Base-by-base conservation (phyloP, 2,888 invertebrate genomes). In the Philhelius pedissequus region DNA sequence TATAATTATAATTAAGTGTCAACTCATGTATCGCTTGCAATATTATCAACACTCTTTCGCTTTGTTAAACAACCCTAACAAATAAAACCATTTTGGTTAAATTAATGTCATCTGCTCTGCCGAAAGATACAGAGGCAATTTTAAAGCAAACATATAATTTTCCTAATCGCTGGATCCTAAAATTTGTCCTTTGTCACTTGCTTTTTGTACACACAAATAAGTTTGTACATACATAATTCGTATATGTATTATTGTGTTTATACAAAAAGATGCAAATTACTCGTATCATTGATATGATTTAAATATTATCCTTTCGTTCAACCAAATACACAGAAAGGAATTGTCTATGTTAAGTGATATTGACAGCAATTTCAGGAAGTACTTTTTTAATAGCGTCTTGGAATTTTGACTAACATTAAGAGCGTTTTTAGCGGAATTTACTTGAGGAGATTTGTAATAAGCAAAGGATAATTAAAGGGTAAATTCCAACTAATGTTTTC, bases 1-100 rank as follows among this genome's bases (percentile, higher is more conserved):
- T n/a, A n/a, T 75, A 68, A 75, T 58, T 38, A 40, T 22, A 38
- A 75, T 75, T 75, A 70, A 77, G 60, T 77, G 52, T 52, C 69
- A 60, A 77, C 54, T 77, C 69, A 60, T 68, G 58, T 70, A 20
- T 58, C 48, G 35, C 71, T 50, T 38, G 22, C 35, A 58, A 66
- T 48, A 54, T 35, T 40, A 54, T 56, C 9, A 48, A 68, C 18
- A 48, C 25, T 50, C 35, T 35, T 22, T 4, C 20, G 20, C 18
- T 40, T n/a, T 43, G 3, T 40, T 43, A 30, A 43, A 43, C 62
- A 43, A n/a, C 40, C 60, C 25, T 15, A 43, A 62, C 40, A 32
- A 38, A 40, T 27, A 25, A 32, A 48, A 40, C 22, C 56, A 50
- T 69, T 75, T 15, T 43, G 30, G 25, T 18, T 5, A 15, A 20